phyloP scores from a whole-genome alignment of 1,140 invertebrate species.

The Hypothenemus hampei region DNA sequence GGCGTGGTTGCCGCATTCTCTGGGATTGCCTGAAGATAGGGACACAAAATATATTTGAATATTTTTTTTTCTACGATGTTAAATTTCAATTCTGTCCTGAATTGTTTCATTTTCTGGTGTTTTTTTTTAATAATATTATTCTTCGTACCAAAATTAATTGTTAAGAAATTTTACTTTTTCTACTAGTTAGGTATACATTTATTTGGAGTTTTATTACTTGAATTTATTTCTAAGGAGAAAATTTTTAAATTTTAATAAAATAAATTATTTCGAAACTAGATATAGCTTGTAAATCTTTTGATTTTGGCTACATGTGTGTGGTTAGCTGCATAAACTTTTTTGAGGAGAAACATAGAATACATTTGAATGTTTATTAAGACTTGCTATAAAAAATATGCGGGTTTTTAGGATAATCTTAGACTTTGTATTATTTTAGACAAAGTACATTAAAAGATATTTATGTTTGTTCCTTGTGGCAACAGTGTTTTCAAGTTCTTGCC shows the following conservation, averaged over 20 bases:
- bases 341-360: not conserved
- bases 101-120: not conserved
- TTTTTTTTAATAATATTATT: not conserved
- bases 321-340: not conserved
- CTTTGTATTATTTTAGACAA: not conserved
- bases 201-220: too few relatives aligned
- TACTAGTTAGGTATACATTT: too few relatives aligned
- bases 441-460: not conserved
- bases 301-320: too few relatives aligned
- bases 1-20: not conserved
- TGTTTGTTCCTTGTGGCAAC: not conserved
- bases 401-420: not conserved
- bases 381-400: not conserved
- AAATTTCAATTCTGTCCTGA: not conserved
- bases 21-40: not conserved
- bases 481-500: not conserved
- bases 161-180: not conserved
- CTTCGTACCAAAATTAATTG: not conserved
- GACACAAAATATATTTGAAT: not conserved
- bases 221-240: too few relatives aligned
- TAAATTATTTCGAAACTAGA: too few relatives aligned
- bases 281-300: too few relatives aligned
- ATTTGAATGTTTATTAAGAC: not conserved
- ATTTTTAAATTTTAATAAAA: too few relatives aligned
- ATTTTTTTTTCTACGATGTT: too few relatives aligned